Evolutionary conservation across 2,113 vertebrate genomes (phyloP).

Genomic region (Grallaria varia): DNA sequence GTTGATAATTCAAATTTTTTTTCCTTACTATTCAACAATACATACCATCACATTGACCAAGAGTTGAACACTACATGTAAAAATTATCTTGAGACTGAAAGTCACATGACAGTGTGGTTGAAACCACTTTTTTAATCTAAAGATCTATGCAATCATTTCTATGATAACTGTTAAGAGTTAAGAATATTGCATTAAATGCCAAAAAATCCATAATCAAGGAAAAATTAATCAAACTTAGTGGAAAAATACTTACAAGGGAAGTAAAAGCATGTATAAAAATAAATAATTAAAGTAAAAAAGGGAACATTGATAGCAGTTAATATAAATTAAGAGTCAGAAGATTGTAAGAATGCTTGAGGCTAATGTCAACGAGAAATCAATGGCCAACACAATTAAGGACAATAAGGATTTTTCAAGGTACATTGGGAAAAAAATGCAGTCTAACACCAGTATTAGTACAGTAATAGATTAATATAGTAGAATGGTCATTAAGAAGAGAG

Average conservation of each 20-base stretch:
- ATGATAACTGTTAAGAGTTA: background rate
- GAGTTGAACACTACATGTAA: background rate
- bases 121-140: background rate
- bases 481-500: background rate
- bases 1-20: background rate
- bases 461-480: slow-evolving; percentile 17
- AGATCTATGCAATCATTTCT: background rate
- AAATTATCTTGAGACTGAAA: background rate
- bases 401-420: slow-evolving; percentile 57
- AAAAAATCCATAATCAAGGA: background rate
- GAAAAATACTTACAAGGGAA: background rate
- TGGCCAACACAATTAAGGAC: slow-evolving; percentile 49
- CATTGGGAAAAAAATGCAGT: slow-evolving; percentile 46
- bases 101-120: background rate
- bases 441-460: slow-evolving; percentile 27
- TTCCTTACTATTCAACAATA: background rate
- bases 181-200: background rate
- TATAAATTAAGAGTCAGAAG: slow-evolving; percentile 46
- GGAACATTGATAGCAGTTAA: background rate
- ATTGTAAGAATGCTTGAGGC: slow-evolving; percentile 12
- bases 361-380: slow-evolving; percentile 47
- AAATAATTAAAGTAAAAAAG: background rate
- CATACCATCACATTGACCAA: background rate
- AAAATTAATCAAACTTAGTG: background rate
- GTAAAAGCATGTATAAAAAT: background rate